Conservation (phyloP, 2,888 invertebrate genomes). For the Megalurothrips usitatus region DNA sequence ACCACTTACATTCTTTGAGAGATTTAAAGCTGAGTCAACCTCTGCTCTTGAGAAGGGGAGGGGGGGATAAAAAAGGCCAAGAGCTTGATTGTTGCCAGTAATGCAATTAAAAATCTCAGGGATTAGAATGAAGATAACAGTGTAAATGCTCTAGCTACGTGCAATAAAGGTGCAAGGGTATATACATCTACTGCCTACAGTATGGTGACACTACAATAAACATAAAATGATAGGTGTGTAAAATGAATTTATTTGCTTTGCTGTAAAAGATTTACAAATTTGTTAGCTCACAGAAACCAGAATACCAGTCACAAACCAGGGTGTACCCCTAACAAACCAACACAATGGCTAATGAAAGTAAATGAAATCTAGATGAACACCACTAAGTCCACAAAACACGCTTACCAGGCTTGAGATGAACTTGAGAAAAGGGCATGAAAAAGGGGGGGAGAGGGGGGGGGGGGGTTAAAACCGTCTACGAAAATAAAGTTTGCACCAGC, state of each 20-base stretch:
- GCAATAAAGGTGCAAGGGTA: not conserved
- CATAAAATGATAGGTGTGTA: not conserved
- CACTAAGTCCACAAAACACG: not conserved
- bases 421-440: not conserved
- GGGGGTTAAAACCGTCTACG: no score
- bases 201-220: not conserved
- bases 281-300: not conserved
- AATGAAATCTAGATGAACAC: not conserved
- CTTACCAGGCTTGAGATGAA: not conserved
- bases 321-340: not conserved
- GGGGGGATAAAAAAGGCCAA: not conserved
- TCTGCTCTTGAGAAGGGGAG: no score
- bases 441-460: no score
- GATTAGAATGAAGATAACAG: not conserved
- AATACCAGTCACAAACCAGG: not conserved
- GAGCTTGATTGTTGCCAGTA: not conserved
- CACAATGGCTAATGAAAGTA: not conserved
- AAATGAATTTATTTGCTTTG: slow-evolving; percentile 20
- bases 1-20: no score
- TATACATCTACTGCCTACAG: not conserved
- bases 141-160: not conserved
- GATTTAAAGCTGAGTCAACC: no score
- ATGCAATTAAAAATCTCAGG: no score
- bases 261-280: slow-evolving; percentile 12
- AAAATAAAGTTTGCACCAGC: no score